phyloP scores from a whole-genome alignment of 2,888 invertebrate species.

The Drosophila flavopinicola region DNA sequence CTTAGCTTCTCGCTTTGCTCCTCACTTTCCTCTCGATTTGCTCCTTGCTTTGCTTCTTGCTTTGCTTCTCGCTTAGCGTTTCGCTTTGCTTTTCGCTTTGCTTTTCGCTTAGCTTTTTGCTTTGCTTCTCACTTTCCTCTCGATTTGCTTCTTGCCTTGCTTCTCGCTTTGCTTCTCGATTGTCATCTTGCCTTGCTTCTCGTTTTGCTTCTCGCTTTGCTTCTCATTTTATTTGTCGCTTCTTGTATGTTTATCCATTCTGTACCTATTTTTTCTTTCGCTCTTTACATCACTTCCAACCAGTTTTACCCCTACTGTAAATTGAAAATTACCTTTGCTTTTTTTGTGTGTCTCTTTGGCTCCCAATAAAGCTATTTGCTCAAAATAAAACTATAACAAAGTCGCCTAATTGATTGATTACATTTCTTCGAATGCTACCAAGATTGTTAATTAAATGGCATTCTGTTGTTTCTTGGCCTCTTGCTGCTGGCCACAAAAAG shows the following conservation, averaged over 20 bases:
- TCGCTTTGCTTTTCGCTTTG: background rate
- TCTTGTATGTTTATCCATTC: background rate
- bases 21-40: too few species aligned
- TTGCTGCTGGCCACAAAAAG: conserved; percentile 10
- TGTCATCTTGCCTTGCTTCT: too few species aligned
- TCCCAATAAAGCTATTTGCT: background rate
- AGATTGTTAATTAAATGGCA: conserved; percentile 42
- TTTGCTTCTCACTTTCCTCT: too few species aligned
- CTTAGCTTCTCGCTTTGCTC: background rate
- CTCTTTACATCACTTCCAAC: too few species aligned
- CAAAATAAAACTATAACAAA: background rate
- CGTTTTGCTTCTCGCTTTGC: background rate
- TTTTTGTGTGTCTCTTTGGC: background rate
- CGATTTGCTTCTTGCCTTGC: too few species aligned
- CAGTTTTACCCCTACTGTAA: too few species aligned
- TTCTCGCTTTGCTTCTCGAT: too few species aligned
- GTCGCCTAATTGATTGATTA: conserved; percentile 11
- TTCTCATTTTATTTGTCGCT: background rate
- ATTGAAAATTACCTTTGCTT: too few species aligned
- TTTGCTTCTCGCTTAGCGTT: too few species aligned
- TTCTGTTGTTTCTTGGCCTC: conserved; percentile 17
- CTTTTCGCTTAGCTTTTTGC: too few species aligned
- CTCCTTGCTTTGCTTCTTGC: too few species aligned
- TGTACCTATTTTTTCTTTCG: background rate
- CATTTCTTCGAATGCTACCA: conserved; percentile 3